phyloP scores from a whole-genome alignment of 2,888 invertebrate species.

The Brachyptera risi region DNA sequence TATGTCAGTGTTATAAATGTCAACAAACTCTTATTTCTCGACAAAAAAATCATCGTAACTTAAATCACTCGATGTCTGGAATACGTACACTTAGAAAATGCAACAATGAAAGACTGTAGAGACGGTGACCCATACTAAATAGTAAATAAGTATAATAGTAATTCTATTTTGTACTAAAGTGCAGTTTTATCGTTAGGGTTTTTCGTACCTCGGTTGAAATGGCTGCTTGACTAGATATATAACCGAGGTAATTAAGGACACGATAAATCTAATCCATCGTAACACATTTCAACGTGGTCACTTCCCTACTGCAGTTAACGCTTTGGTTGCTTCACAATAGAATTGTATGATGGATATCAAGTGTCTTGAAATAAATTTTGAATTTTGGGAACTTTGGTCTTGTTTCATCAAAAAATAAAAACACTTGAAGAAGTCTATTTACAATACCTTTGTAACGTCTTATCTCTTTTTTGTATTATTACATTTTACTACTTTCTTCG shows the following conservation, averaged over 20 bases:
- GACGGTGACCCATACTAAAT: slow-evolving; percentile 30
- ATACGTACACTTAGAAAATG: slow-evolving; percentile 24
- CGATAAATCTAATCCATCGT: background rate
- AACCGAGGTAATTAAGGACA: slow-evolving; percentile 15
- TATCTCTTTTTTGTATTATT: no score
- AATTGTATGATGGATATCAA: no score
- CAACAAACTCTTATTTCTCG: no score
- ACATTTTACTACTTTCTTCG: no score
- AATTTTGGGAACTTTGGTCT: no score
- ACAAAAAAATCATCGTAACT: background rate
- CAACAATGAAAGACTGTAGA: slow-evolving; percentile 29
- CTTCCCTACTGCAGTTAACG: background rate
- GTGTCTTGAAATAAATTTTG: no score
- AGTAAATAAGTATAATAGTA: no score
- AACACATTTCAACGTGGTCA: background rate
- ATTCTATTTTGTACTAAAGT: slow-evolving; percentile 34
- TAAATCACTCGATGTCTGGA: slow-evolving; percentile 7
- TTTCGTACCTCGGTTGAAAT: slow-evolving; percentile 23
- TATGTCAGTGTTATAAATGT: background rate
- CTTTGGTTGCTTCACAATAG: no score
- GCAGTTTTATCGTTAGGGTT: slow-evolving; percentile 24
- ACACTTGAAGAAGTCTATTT: background rate
- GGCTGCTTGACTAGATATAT: slow-evolving; percentile 25
- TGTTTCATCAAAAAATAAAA: background rate
- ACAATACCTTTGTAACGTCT: background rate